Conservation (phyloP, 2,888 invertebrate genomes). For the Leptodirus hochenwartii region DNA sequence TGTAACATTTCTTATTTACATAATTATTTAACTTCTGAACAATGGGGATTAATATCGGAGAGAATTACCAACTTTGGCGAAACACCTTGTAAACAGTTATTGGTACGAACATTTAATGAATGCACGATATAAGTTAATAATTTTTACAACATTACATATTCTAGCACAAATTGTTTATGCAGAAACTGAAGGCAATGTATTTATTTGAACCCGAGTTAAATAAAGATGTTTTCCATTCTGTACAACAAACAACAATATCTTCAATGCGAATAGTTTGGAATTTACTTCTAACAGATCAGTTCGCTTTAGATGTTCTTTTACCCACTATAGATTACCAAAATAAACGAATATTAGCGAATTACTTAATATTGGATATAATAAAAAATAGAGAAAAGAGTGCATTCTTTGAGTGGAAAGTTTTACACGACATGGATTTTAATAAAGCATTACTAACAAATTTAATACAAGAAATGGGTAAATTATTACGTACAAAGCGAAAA, state of each 20-base stretch:
- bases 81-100: conserved; percentile 19
- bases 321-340: no score
- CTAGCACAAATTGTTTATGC: conserved; percentile 22
- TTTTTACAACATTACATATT: conserved; percentile 11
- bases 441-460: no score
- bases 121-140: not conserved
- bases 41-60: conserved; percentile 25
- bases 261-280: no score
- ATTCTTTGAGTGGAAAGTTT: no score
- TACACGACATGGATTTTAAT: no score
- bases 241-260: conserved; percentile 14
- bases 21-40: conserved; percentile 21
- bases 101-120: conserved; percentile 17
- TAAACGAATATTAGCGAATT: no score
- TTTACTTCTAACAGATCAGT: no score
- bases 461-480: no score
- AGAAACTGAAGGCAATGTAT: conserved; percentile 20
- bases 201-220: conserved; percentile 19
- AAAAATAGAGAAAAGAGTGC: no score
- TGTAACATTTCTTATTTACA: conserved; percentile 23
- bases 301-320: no score
- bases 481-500: no score
- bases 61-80: conserved; percentile 26
- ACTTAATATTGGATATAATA: no score
- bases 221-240: conserved; percentile 16